phyloP scores from a whole-genome alignment of 2,888 invertebrate genomes.

The Apoda limacodes region DNA sequence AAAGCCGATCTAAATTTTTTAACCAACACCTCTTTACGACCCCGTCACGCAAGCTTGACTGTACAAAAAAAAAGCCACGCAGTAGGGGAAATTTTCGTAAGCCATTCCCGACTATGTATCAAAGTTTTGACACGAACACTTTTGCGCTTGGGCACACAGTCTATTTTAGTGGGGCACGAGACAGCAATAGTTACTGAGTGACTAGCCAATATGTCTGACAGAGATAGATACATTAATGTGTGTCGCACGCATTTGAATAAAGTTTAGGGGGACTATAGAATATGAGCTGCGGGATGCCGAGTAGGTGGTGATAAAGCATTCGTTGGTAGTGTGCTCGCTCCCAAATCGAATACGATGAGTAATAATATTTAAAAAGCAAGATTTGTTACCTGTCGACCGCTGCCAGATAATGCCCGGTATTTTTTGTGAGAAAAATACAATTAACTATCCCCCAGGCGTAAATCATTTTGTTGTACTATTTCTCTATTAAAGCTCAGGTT shows the following conservation, averaged over 20 bases:
- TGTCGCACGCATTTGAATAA: constrained; percentile 66
- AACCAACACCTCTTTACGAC: constrained; percentile 60
- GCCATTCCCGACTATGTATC: constrained; percentile 62
- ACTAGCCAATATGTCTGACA: constrained; percentile 41
- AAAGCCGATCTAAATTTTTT: constrained; percentile 46
- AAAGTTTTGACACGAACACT: constrained; percentile 68
- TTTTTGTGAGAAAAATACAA: constrained; percentile 65
- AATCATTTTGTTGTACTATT: constrained; percentile 54
- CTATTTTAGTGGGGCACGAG: constrained; percentile 65
- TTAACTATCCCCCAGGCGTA: constrained; percentile 56
- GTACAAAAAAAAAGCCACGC: constrained; percentile 62
- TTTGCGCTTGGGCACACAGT: constrained; percentile 69
- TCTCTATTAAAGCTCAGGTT: constrained; percentile 49
- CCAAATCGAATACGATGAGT: constrained; percentile 69
- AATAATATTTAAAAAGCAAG: constrained; percentile 69
- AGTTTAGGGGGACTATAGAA: constrained; percentile 65
- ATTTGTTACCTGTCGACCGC: constrained; percentile 68
- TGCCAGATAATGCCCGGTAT: constrained; percentile 54
- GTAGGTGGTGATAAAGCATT: constrained; percentile 71
- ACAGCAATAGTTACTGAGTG: constrained; percentile 39
- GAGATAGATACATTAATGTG: constrained; percentile 55
- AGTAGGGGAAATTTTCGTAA: constrained; percentile 69
- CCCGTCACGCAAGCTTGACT: constrained; percentile 57
- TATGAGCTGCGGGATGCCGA: constrained; percentile 62
- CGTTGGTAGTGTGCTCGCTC: constrained; percentile 56